Percentiles rank a stretch among this genome's conserved stretches.
These are phyloP conservation scores for Eleutherodactylus coqui DNA, from an alignment of 2,797 vertebrate species.

Conservation along the genomic window DNA sequence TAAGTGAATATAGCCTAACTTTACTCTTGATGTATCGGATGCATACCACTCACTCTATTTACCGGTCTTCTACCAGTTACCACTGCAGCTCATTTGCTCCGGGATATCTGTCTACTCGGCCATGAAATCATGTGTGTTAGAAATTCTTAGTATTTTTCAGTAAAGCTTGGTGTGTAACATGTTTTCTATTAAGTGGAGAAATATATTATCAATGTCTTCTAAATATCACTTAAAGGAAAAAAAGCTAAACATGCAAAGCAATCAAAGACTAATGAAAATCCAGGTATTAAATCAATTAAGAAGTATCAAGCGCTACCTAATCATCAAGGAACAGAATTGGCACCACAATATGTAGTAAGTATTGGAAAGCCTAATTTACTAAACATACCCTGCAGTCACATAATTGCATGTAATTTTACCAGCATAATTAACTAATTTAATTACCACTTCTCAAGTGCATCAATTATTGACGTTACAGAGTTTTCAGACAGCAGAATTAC, in stretches of 20 bases:
- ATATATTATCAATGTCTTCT: constrained; percentile 57
- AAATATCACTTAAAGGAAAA: constrained; percentile 79
- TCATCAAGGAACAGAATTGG: constrained; percentile 99
- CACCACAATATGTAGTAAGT: constrained; percentile 97
- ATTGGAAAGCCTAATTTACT: constrained; percentile 99
- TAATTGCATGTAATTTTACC: constrained; percentile 99
- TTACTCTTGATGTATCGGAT: background rate
- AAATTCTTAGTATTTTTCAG: background rate
- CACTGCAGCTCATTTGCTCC: constrained; percentile 3
- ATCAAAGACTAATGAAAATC: constrained; percentile 88
- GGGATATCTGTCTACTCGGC: background rate
- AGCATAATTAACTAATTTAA: constrained; percentile 99
- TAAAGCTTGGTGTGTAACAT: background rate
- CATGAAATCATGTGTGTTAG: background rate
- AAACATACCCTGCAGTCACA: constrained; percentile 99
- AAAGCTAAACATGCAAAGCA: constrained; percentile 82
- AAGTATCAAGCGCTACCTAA: constrained; percentile 97
- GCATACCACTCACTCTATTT: background rate
- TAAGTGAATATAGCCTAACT: background rate
- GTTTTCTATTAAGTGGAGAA: constrained; percentile 11
- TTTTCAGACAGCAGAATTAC: constrained; percentile 98
- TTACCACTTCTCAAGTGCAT: constrained; percentile 99
- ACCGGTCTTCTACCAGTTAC: constrained; percentile 3
- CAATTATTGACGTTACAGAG: constrained; percentile 99
- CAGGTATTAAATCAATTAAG: constrained; percentile 93